Evolutionary conservation across 2,113 vertebrate species (phyloP), one percentile per base, ranked within the genome.

Genomic region (Potamarius usumacintae): DNA sequence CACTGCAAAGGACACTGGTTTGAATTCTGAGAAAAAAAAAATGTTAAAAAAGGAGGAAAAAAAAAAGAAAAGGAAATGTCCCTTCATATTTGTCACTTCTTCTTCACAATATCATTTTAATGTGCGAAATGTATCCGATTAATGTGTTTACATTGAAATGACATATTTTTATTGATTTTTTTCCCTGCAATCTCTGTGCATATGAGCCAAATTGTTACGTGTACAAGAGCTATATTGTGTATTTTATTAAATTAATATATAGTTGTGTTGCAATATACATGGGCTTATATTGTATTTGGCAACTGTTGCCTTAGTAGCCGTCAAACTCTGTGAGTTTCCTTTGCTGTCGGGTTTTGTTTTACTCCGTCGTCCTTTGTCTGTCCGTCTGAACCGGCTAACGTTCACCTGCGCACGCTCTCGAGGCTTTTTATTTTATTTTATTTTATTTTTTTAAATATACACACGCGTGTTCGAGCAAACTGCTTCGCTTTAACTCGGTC

Each of bases 181-280:
- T 74, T 9, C 20, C 60, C 97, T 99, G 97, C 97, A 96, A 97
- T 98, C 98, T 99, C 97, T 96, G 98, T 99, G 98, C 97, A 99
- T 99, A 97, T 99, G 97, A 99, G 98, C 98, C 98, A 99, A 99
- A 99, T 97, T 97, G 98, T 99, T 99, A 96, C 96, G 97, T 99
- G 98, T 99, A 98, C 97, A 98, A 99, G 97, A 99, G 98, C 98
- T 99, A 99, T 99, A 99, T 99, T 99, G 98, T 99, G 98, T 99
- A 99, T 99, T 99, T 99, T 99, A 99, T 99, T 99, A 99, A 99
- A 99, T 99, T 98, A 99, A 99, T 99, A 99, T 99, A 99, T 99
- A 97, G 98, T 99, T 99, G 98, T 99, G 98, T 99, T 99, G 98
- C 98, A 99, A 99, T 98, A 99, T 98, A 98, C 97, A 97, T 99